Evolutionary conservation across 2,888 invertebrate species (phyloP), one percentile per base, ranked within the genome.

Genomic region (Erannis defoliaria): DNA sequence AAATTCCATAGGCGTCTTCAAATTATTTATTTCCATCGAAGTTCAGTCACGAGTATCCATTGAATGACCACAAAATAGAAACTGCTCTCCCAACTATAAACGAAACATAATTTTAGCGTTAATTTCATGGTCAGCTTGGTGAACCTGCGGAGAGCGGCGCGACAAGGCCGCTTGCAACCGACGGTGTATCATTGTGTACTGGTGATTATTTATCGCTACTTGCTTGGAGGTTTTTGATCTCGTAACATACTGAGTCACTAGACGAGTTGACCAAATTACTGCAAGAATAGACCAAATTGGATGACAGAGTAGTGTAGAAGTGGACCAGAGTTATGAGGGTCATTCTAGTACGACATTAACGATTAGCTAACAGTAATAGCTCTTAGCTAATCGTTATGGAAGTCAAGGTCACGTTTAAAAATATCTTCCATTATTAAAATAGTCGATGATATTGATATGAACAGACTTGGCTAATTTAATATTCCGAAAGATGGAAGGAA

Each of bases 81-180:
- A 56, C 58, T 16, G 31, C 38, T n/a, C 43, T 40, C 48, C n/a
- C 10, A 48, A 26, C 29, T 31, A 67, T 54, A 56, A 70, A 65
- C 67, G 63, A 68, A 63, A 61, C 46, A 54, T 67, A 62, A 69
- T 66, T 68, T 65, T 59, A 68, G 64, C 62, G 49, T 51, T 54
- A 69, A 73, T 72, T 71, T 74, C 73, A 74, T 68, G 73, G 72
- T 70, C 71, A 70, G 64, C 35, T 55, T 49, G 46, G 38, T 46
- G 55, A 61, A 50, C 60, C 38, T 37, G 42, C 40, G 46, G 55
- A 55, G 61, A 64, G 60, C 18, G 53, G 63, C 23, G 46, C 31
- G 2, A 18, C 55, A 63, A 58, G 64, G 64, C 49, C 64, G 21
- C 51, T 51, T 49, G 62, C 54, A 16, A 54, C 31, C 21, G 35